Evolutionary conservation across 2,113 vertebrate genomes (phyloP).

Genomic region (Misgurnus anguillicaudatus): DNA sequence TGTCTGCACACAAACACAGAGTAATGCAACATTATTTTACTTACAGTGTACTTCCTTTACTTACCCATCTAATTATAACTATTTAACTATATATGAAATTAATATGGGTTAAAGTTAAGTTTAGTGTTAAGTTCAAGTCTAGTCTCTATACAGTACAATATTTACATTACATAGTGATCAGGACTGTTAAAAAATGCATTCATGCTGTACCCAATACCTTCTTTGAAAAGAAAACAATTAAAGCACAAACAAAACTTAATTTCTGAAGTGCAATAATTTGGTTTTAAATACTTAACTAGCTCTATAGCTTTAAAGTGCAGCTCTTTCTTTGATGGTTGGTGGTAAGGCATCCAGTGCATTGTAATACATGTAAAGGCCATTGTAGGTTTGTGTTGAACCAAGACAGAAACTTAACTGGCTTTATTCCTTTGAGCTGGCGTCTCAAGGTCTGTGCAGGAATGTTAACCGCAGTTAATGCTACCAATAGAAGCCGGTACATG

Average conservation of each 20-base stretch:
- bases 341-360: background rate
- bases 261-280: too few relatives aligned
- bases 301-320: background rate
- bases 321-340: background rate
- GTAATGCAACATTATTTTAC: constrained; percentile 1
- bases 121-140: too few relatives aligned
- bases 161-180: too few relatives aligned
- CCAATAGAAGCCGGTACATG: constrained; percentile 68
- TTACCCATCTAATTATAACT: background rate
- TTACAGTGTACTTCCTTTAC: background rate
- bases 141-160: too few relatives aligned
- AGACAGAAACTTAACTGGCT: constrained; percentile 67
- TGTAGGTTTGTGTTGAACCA: constrained; percentile 51
- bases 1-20: constrained; percentile 11
- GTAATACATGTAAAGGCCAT: background rate
- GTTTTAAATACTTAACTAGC: too few relatives aligned
- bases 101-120: too few relatives aligned
- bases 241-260: too few relatives aligned
- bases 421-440: constrained; percentile 70
- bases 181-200: too few relatives aligned
- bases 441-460: constrained; percentile 70
- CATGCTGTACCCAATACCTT: too few relatives aligned
- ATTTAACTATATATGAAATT: too few relatives aligned
- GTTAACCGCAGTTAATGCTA: constrained; percentile 71
- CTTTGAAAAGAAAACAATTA: too few relatives aligned